Evolutionary conservation across 1,140 invertebrate genomes (phyloP).

Genomic region (Drosophila tsacasi): DNA sequence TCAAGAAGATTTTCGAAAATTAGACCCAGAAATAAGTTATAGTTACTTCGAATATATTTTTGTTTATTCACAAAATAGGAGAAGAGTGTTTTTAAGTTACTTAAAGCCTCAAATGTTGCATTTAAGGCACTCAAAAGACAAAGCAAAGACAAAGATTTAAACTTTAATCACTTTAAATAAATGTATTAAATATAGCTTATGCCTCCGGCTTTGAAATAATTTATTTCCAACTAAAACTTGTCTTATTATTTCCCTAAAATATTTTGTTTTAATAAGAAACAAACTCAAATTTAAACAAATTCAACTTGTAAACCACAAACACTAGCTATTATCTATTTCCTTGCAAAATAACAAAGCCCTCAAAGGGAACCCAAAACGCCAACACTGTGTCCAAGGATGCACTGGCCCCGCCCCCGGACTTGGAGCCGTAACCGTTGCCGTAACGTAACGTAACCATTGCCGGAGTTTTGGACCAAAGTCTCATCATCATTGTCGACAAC

Average conservation of each 20-base stretch:
- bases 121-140: too few relatives aligned
- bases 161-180: not conserved
- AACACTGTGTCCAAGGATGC: slow-evolving; percentile 1
- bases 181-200: not conserved
- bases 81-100: too few relatives aligned
- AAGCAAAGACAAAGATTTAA: not conserved
- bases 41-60: too few relatives aligned
- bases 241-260: not conserved
- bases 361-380: too few relatives aligned
- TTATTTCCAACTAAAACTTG: too few relatives aligned
- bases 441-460: slow-evolving; percentile 22
- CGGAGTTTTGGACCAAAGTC: slow-evolving; percentile 32
- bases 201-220: too few relatives aligned
- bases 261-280: too few relatives aligned
- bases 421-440: slow-evolving; percentile 11
- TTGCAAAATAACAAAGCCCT: not conserved
- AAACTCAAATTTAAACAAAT: not conserved
- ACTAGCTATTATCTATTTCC: not conserved
- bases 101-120: too few relatives aligned
- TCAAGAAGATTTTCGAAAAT: too few relatives aligned
- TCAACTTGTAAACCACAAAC: not conserved
- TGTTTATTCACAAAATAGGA: not conserved
- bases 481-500: slow-evolving; percentile 72
- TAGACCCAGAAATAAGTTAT: too few relatives aligned
- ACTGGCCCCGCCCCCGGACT: slow-evolving; percentile 3